Base-by-base conservation (phyloP, 2,888 invertebrate genomes). In the Pammene aurita region DNA sequence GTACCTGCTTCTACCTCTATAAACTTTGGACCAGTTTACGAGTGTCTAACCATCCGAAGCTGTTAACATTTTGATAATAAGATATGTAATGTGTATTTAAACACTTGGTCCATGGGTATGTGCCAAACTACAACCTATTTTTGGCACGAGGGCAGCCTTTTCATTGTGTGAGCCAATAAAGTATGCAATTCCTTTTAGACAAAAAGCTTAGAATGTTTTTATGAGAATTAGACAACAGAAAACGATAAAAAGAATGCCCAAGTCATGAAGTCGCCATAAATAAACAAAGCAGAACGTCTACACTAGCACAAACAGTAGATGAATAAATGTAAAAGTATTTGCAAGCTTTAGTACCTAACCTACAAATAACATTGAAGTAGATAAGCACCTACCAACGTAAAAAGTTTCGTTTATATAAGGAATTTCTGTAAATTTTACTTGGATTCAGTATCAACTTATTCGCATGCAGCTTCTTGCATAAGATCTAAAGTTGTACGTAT, bases 241-340 rank as follows among this genome's bases (percentile, higher is more conserved):
- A 67, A 63, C 52, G 11, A 48, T 52, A 38, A 7, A 0, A 50
- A 63, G 41, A 63, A 67, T 56, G 16, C 10, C 55, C 56, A 42
- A 62, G 62, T 67, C 67, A 67, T 67, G 48, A 46, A 56, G n/a
- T 48, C 55, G 16, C 62, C 62, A 62, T 67, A 62, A 67, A 67
- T 63, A 57, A 63, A 67, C 10, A 61, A 10, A 11, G 11, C 11
- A 9, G 9, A 38, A 38, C 9, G 9, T 38, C 38, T 38, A 38
- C 38, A 38, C 38, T 9, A 9, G 38, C 7, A 1, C 9, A 38
- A 38, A 38, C 7, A 26, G 26, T 4, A 26, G 26, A 2, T 26
- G 26, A 26, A 26, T 26, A 26, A 26, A 26, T 26, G 26, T 26
- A 26, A 26, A 26, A 26, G 26, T 26, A 26, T 2, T 26, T 26